Evolutionary conservation across 2,797 vertebrate species (phyloP), one percentile per base, ranked within the genome.

Genomic region (Rhinichthys osculus): DNA sequence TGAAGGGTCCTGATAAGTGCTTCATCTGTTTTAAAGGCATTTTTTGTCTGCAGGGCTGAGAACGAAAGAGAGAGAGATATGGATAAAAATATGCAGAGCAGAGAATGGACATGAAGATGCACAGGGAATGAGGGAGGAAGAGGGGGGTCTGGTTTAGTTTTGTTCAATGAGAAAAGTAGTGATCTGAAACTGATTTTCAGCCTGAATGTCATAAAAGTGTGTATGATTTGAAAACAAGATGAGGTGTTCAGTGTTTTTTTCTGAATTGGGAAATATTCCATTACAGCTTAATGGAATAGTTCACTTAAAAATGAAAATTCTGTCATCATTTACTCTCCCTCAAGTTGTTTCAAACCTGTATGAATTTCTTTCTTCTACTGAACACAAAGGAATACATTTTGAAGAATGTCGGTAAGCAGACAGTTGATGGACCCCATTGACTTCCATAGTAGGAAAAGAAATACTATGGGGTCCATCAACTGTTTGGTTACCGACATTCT

Each of bases 1-100:
- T 91, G 91, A 81, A 92, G 92, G 86, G 89, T 90, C 93, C 91
- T 94, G 94, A 94, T 94, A 93, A 94, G 93, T 94, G 94, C 93
- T 92, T 95, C 94, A 94, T 92, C 89, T 92, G 54, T 84, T 54
- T 93, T 94, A 94, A 94, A 93, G 90, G 91, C 88, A 89, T 92
- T 93, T 92, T 91, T 90, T 16, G 4, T 90, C 89, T 89, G 89
- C 90, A 93, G 83, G 27, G 52, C 21, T 40, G 85, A 83, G 87
- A 86, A 87, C 87, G 27, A 30, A 19, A 10, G n/a, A 33, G 19
- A 54, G 47, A 76, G 73, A 88, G 82, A 91, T 86, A 77, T 88
- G 92, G 88, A 89, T 81, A 85, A 89, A 90, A 91, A 91, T 88
- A 90, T 87, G 89, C 89, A 89, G 88, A 89, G 83, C 90, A 67